Percentiles rank a stretch among this genome's conserved stretches.
phyloP scores from a whole-genome alignment of 2,888 invertebrate species.

The Drosophila villosipedis region DNA sequence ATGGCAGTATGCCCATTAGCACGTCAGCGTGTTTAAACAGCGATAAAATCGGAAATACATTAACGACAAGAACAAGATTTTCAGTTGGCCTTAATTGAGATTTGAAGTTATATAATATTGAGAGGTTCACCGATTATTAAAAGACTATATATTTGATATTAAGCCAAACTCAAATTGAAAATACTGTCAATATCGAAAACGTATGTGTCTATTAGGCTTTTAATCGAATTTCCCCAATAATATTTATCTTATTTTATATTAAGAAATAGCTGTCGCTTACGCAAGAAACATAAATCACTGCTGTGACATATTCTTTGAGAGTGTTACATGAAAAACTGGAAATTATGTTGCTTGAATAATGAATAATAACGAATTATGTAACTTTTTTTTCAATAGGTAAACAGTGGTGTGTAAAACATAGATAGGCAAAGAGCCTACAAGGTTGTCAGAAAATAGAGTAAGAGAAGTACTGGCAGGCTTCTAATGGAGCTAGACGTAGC shows the following conservation, averaged over 20 bases:
- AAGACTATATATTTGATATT: background rate
- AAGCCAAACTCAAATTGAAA: background rate
- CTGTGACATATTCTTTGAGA: background rate
- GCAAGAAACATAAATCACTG: background rate
- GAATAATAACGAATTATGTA: background rate
- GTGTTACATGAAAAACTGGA: background rate
- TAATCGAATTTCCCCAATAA: too few species aligned
- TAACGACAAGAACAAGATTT: background rate
- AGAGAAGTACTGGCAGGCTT: background rate
- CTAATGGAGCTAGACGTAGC: background rate
- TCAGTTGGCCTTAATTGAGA: background rate
- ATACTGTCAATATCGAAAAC: too few species aligned
- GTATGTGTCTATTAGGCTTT: background rate
- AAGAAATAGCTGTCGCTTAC: background rate
- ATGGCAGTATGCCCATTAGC: slow-evolving; percentile 35
- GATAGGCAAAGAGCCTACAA: background rate
- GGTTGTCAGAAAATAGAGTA: background rate
- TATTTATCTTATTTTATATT: background rate
- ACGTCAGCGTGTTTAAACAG: slow-evolving; percentile 4
- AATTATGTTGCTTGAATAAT: background rate
- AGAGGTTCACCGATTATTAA: background rate
- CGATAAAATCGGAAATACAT: background rate
- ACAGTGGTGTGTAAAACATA: too few species aligned
- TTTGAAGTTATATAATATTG: background rate
- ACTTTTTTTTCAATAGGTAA: too few species aligned